Evolutionary conservation across 2,888 invertebrate genomes (phyloP).

Genomic region (Salpingus planirostris): DNA sequence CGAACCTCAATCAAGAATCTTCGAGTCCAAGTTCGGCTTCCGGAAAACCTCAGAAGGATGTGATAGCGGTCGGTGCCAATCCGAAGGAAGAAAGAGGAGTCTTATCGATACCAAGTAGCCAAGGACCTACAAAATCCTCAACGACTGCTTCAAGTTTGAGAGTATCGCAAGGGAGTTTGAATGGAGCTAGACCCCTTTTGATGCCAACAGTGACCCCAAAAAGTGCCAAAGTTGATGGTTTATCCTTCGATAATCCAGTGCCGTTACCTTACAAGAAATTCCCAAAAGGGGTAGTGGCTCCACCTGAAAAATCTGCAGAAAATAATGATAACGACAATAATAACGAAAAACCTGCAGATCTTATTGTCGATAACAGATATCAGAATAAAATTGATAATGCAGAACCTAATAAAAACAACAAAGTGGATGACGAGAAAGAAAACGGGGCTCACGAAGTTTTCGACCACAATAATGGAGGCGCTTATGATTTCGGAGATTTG

Average conservation of each 20-base stretch:
- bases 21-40: no score
- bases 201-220: conserved; percentile 32
- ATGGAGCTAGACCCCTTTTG: conserved; percentile 29
- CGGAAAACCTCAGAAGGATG: conserved; percentile 12
- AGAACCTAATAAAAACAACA: conserved; percentile 29
- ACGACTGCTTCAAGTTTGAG: conserved; percentile 18
- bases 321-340: conserved; percentile 17
- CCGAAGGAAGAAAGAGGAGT: no score
- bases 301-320: conserved; percentile 18
- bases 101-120: no score
- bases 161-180: conserved; percentile 26
- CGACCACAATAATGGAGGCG: conserved; percentile 22
- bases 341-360: conserved; percentile 23
- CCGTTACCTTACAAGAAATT: conserved; percentile 19
- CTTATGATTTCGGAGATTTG: conserved; percentile 22
- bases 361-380: conserved; percentile 37
- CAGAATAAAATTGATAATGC: conserved; percentile 42
- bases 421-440: conserved; percentile 24
- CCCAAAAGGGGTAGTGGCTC: conserved; percentile 28
- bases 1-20: conserved; percentile 9
- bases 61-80: no score
- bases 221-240: conserved; percentile 18
- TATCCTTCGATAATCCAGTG: background rate
- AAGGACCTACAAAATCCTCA: no score
- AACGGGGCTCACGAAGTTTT: conserved; percentile 36